Conservation (phyloP, 2,888 invertebrate species). For the Sceliomorpha sp. region DNA sequence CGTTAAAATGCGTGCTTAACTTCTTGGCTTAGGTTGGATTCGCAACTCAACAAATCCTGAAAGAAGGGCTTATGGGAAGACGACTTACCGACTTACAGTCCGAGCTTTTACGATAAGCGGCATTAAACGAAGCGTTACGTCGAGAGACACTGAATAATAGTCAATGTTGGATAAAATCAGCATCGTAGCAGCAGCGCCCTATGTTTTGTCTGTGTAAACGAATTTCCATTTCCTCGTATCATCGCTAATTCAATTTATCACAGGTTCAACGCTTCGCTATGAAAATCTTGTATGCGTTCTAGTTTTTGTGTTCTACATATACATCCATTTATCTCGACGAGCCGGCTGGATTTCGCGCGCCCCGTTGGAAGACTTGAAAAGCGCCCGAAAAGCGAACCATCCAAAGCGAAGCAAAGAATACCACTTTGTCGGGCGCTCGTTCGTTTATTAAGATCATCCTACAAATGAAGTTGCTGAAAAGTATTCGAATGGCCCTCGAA, state of each 20-base stretch:
- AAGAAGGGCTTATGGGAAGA: conserved; percentile 48
- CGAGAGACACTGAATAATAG: conserved; percentile 50
- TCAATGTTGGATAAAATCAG: conserved; percentile 37
- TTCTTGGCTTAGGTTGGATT: conserved; percentile 44
- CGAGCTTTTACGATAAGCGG: conserved; percentile 50
- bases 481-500: no score
- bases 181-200: conserved; percentile 12
- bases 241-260: conserved; percentile 24
- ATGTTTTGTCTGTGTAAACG: conserved; percentile 25
- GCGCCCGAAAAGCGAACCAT: no score
- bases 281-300: conserved; percentile 13
- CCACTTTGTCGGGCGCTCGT: no score
- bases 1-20: conserved; percentile 48
- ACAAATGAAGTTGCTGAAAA: no score
- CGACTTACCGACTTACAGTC: conserved; percentile 49
- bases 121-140: conserved; percentile 49
- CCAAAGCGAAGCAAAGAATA: no score
- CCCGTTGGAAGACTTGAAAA: no score
- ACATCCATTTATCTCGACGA: no score
- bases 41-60: conserved; percentile 42
- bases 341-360: no score
- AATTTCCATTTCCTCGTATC: conserved; percentile 27
- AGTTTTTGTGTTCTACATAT: background rate
- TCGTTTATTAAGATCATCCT: no score
- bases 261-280: conserved; percentile 13